Evolutionary conservation across 2,797 vertebrate genomes (phyloP).

Genomic region (Taenioides sp.): DNA sequence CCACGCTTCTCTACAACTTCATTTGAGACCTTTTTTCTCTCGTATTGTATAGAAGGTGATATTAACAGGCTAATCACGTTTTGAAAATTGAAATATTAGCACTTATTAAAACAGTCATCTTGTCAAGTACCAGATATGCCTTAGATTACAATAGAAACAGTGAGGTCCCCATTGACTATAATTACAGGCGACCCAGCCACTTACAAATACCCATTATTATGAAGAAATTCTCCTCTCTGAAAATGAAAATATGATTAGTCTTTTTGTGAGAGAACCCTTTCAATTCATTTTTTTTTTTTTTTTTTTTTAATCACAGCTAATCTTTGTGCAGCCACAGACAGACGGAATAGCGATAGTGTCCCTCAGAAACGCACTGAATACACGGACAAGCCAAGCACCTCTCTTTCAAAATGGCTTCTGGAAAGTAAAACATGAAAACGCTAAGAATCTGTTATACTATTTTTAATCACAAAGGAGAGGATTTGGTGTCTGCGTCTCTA

Average conservation of each 20-base stretch:
- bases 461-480: conserved; percentile 63
- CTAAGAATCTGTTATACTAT: conserved; percentile 55
- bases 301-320: conserved; percentile 54
- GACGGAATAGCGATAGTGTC: conserved; percentile 45
- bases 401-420: conserved; percentile 35
- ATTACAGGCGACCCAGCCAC: conserved; percentile 62
- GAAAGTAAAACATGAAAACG: conserved; percentile 37
- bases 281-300: background rate
- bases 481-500: conserved; percentile 61
- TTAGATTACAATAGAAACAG: conserved; percentile 57
- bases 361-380: conserved; percentile 50
- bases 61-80: conserved; percentile 51
- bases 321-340: conserved; percentile 51
- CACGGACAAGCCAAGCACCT: conserved; percentile 30
- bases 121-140: conserved; percentile 55
- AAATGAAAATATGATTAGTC: conserved; percentile 54
- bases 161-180: conserved; percentile 58
- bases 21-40: conserved; percentile 23
- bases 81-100: conserved; percentile 63
- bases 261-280: conserved; percentile 35
- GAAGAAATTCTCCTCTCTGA: conserved; percentile 55
- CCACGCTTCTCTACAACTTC: conserved; percentile 36
- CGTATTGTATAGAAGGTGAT: conserved; percentile 29
- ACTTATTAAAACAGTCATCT: conserved; percentile 61
- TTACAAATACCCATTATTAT: conserved; percentile 65